phyloP scores from a whole-genome alignment of 1,140 invertebrate species.

The Kradibia gibbosae region DNA sequence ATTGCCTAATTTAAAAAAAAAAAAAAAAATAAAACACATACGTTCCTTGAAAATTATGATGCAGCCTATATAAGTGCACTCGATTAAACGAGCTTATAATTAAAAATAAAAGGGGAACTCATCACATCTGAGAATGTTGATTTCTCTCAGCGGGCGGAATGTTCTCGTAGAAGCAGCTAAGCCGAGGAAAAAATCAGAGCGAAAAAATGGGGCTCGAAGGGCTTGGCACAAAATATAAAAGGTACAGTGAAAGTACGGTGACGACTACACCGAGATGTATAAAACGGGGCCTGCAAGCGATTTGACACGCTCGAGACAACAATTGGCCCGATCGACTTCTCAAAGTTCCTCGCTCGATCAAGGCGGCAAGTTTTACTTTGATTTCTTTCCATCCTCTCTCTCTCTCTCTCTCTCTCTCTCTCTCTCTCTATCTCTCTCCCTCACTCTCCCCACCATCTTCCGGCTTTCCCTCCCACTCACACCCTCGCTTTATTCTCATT shows the following conservation, averaged over 20 bases:
- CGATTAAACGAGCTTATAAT: not conserved
- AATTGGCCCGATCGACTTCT: slow-evolving; percentile 41
- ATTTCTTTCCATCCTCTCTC: slow-evolving; percentile 31
- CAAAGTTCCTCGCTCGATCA: slow-evolving; percentile 17
- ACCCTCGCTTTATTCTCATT: too few species aligned
- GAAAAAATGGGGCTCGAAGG: not conserved
- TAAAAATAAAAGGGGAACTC: slow-evolving; percentile 2
- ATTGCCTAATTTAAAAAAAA: too few species aligned
- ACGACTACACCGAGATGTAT: not conserved
- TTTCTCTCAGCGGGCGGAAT: not conserved
- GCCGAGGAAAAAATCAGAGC: slow-evolving; percentile 3
- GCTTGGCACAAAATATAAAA: not conserved
- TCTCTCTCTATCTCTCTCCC: not conserved
- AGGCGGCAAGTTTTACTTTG: slow-evolving; percentile 33
- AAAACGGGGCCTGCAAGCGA: slow-evolving; percentile 5
- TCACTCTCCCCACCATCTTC: not conserved
- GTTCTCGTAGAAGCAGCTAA: not conserved
- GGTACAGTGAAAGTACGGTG: slow-evolving; percentile 20
- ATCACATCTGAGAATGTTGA: slow-evolving; percentile 9
- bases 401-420: slow-evolving; percentile 13
- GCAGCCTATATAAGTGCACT: not conserved
- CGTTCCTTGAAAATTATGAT: not conserved
- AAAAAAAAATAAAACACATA: too few species aligned
- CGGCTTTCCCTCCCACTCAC: not conserved
- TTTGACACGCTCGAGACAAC: slow-evolving; percentile 44